Base-by-base conservation (phyloP, 1,140 invertebrate species). In the Laupala kohalensis region DNA sequence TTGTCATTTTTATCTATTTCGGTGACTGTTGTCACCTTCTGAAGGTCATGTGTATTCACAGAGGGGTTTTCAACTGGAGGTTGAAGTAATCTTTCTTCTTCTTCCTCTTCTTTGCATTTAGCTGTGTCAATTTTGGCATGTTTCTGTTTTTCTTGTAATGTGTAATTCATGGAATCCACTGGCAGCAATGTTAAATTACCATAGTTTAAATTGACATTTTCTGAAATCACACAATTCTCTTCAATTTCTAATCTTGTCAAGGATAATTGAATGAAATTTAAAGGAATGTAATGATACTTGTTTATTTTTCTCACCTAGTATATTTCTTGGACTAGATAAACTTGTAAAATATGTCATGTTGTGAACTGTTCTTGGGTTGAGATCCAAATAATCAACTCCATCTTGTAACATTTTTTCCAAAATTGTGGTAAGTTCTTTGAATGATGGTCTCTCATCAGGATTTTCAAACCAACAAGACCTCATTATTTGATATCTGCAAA, bases 381-480 rank as follows among this genome's bases (percentile, higher is more conserved):
- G 78, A 75, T 91, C 87, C 64, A 91, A 82, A 75, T 91, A 92
- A 72, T 90, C 88, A 29, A 87, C 84, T 74, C 89, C 88, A 75
- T 89, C 90, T 75, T 88, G 86, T 25, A 92, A 78, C 81, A 92
- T 85, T 71, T 82, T 83, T 74, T 85, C 90, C 83, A 85, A 92
- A 74, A 81, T 83, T 28, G 75, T 81, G 64, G 81, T 86, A 72
- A 92, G 79, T 70, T 88, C 86, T 72, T 86, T 86, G 78, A 95
- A 96, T 19, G 88, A 89, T 15, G 93, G 92, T 72, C 93, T 80
- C 73, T 89, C 82, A 71, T 86, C 85, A 0, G 92, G 85, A 74
- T 89, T 85, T 73, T 88, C 88, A 69, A 86, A 80, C 93, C 94
- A 96, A 78, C 93, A 96, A 29, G 83, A 85, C 24, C 85, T 80